Conservation (phyloP, 2,797 vertebrate genomes). For the Lagocephalus sceleratus region DNA sequence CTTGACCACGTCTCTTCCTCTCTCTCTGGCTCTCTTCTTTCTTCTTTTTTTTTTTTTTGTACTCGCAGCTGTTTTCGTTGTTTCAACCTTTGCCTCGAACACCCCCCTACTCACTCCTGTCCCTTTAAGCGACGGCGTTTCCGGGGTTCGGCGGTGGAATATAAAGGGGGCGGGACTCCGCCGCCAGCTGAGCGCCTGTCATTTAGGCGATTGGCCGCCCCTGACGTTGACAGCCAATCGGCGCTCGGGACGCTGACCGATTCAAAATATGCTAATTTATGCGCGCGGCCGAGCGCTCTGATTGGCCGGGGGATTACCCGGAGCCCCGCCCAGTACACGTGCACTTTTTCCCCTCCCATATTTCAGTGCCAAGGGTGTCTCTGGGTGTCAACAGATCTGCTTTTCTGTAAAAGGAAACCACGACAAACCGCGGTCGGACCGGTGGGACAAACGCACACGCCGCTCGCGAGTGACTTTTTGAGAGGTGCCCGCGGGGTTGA, state of each 20-base stretch:
- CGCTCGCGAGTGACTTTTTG: not conserved
- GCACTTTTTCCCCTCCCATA: conserved; percentile 69
- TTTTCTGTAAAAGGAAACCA: conserved; percentile 1
- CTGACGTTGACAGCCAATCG: conserved; percentile 47
- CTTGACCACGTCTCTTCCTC: conserved; percentile 55
- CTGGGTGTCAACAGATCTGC: not conserved
- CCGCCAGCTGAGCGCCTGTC: conserved; percentile 73
- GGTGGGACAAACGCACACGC: not conserved
- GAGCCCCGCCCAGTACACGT: conserved; percentile 78
- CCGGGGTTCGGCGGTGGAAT: conserved; percentile 65
- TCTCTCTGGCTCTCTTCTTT: conserved; percentile 34
- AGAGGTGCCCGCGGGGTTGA: not conserved
- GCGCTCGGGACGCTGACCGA: not conserved
- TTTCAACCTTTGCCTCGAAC: conserved; percentile 65
- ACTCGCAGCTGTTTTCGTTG: conserved; percentile 71
- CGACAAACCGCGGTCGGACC: not conserved
- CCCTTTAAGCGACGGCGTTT: conserved; percentile 78
- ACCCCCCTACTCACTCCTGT: conserved; percentile 57
- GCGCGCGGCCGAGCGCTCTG: too few species aligned
- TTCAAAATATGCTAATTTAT: conserved; percentile 59
- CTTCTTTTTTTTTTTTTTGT: conserved; percentile 30
- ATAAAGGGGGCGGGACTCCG: conserved; percentile 51
- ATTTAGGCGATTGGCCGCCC: conserved; percentile 70
- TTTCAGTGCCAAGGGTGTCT: conserved; percentile 15
- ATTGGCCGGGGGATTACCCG: conserved; percentile 54